Percentiles rank a stretch among this genome's conserved stretches.
Evolutionary conservation across 1,140 invertebrate species (phyloP).

Genomic region (Drosophila parabipectinata): DNA sequence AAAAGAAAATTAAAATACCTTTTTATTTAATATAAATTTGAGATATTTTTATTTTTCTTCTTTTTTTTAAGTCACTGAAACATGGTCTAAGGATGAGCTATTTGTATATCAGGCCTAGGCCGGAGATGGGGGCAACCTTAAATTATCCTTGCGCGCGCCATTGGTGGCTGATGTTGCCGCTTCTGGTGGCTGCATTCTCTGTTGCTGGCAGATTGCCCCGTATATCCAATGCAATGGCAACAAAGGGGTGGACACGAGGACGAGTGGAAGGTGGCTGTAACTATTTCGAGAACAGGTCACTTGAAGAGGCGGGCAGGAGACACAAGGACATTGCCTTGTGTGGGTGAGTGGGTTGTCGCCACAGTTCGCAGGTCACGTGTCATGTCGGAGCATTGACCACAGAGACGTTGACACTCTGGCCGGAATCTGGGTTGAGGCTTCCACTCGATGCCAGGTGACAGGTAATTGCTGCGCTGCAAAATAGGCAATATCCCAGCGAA

Average conservation of each 20-base stretch:
- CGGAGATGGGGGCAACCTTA: conserved; percentile 53
- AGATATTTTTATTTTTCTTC: neutral
- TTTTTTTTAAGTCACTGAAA: conserved; percentile 8
- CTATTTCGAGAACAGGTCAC: conserved; percentile 74
- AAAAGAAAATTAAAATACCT: too few species aligned
- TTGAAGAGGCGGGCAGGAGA: conserved; percentile 56
- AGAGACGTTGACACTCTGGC: conserved; percentile 40
- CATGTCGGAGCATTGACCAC: conserved; percentile 71
- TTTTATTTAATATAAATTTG: neutral
- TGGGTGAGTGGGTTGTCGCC: conserved; percentile 48
- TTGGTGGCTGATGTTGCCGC: conserved; percentile 39
- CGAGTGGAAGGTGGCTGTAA: conserved; percentile 30
- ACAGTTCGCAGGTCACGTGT: conserved; percentile 66
- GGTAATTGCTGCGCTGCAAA: conserved; percentile 26
- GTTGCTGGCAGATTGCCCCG: conserved; percentile 42
- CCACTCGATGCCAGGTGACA: conserved; percentile 34
- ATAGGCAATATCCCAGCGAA: conserved; percentile 10
- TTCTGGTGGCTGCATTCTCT: conserved; percentile 21
- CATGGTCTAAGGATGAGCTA: neutral
- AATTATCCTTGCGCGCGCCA: conserved; percentile 64
- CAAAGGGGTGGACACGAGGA: conserved; percentile 9
- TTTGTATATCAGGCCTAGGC: neutral
- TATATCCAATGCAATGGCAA: conserved; percentile 9
- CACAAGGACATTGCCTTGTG: conserved; percentile 63
- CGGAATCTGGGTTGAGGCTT: conserved; percentile 45